Evolutionary conservation across 2,888 invertebrate genomes (phyloP), one percentile per base, ranked within the genome.

Genomic region (Apamea epomidion): DNA sequence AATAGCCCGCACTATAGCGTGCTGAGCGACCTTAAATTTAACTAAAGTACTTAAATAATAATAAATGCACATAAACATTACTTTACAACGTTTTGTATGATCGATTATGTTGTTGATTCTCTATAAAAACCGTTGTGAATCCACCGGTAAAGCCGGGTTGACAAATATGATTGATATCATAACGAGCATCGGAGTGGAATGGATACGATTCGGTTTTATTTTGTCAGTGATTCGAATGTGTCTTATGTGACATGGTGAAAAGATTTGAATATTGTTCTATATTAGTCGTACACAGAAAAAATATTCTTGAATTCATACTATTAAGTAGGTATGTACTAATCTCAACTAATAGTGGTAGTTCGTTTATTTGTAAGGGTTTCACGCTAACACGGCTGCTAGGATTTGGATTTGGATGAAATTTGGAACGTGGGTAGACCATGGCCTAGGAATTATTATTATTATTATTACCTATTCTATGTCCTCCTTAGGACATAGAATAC

Each of bases 131-230:
- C 71, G 45, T 45, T 72, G 25, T 71, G 72, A 75, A 81, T 75
- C 82, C 64, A 25, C 71, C 67, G 25, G 60, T 25, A 68, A 45
- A 75, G 18, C 45, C 18, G n/a, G 60, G 54, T 62, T 81, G 81
- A 82, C 76, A 82, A 74, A 81, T 82, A 18, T 82, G 82, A 76
- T 76, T 76, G 83, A 76, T 82, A 69, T 48, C 45, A 29, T 69
- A 62, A 29, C 45, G 81, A 62, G 37, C 48, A 58, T 58, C 29
- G 37, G 45, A 45, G 54, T 16, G 21, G 62, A 62, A 69, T 37
- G 29, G 60, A 81, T 58, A 71, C 48, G 58, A 48, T 75, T 82
- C 16, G 60, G 45, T 60, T 76, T 83, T 62, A 82, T 68, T 80
- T 80, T 48, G 45, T 80, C 32, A 70, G 45, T 58, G 37, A 70